Evolutionary conservation across 2,888 invertebrate species (phyloP), one percentile per base, ranked within the genome.

Genomic region (Leuctra nigra): DNA sequence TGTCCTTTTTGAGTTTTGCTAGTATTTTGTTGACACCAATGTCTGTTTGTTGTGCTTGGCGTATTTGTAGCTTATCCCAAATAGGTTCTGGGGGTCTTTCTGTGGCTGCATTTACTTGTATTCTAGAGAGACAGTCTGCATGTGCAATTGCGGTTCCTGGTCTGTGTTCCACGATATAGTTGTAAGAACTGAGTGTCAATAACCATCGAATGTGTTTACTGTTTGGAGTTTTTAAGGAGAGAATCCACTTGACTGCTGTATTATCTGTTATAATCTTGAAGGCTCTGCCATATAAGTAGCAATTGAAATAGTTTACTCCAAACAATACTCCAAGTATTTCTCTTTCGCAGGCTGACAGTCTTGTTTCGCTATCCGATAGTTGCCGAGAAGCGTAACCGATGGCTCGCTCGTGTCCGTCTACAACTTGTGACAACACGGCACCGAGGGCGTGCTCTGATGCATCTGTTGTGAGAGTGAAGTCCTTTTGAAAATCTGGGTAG

Each of bases 1-100:
- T 39, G 9, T 39, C 60, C 61, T 6, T 61, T 35, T 33, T 39
- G 16, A 16, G 61, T 62, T 7, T n/a, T n/a, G n/a, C n/a, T n/a
- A n/a, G 16, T 13, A 13, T 4, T n/a, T n/a, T n/a, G 2, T 18
- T 16, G 9, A 16, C 18, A 2, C 20, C 16, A 18, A 39, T 39
- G 39, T 39, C 39, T 16, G 61, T 61, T 3, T 60, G 44, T 35
- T 64, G 39, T 2, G n/a, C 14, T 7, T 20, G n/a, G n/a, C n/a
- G 39, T 4, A 39, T 39, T 18, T 18, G 20, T 11, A 18, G 39
- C 3, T 20, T 16, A 39, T 39, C 39, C 39, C 39, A 39, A 4
- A 39, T 39, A 14, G 39, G 39, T 14, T 39, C 39, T n/a, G n/a
- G n/a, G n/a, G n/a, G n/a, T n/a, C n/a, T n/a, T n/a, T n/a, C n/a